Evolutionary conservation across 2,113 vertebrate species (phyloP).

Genomic region (Megatriorchis doriae): DNA sequence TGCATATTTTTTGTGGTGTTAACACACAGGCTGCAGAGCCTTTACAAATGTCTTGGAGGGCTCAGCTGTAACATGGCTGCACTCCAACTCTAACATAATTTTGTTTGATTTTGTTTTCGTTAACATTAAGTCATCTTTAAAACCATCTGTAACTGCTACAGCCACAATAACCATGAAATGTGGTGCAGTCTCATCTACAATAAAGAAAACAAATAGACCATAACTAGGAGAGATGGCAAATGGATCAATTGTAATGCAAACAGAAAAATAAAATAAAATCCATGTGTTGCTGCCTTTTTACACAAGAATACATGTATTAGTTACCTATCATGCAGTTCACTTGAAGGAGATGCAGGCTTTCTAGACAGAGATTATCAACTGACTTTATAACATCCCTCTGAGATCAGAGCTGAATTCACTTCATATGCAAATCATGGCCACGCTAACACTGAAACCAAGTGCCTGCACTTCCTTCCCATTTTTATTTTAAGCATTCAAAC

Average conservation of each 20-base stretch:
- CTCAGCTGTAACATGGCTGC: not conserved
- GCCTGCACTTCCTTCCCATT: not conserved
- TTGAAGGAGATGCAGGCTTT: not conserved
- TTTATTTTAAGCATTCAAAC: not conserved
- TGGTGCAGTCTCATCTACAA: not conserved
- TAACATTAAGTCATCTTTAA: not conserved
- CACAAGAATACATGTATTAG: rapidly evolving
- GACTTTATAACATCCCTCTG: not conserved
- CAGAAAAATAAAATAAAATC: rapidly evolving
- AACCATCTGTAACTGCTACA: not conserved
- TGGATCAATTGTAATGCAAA: rapidly evolving
- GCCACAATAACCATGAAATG: rapidly evolving
- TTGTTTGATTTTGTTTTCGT: not conserved
- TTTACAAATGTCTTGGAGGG: not conserved
- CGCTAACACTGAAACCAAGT: not conserved
- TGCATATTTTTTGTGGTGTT: rapidly evolving
- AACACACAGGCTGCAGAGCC: not conserved
- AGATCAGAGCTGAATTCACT: not conserved
- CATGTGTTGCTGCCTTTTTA: not conserved
- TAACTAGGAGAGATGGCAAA: not conserved
- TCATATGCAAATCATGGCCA: not conserved
- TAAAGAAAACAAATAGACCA: not conserved
- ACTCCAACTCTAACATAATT: not conserved
- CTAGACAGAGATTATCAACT: not conserved
- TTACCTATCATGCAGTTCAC: rapidly evolving